A percentile compares a stretch with the other conserved stretches of the same genome.
These are phyloP conservation scores for Agelastica alni DNA, from an alignment of 2,888 invertebrate species.

Conservation along the genomic window DNA sequence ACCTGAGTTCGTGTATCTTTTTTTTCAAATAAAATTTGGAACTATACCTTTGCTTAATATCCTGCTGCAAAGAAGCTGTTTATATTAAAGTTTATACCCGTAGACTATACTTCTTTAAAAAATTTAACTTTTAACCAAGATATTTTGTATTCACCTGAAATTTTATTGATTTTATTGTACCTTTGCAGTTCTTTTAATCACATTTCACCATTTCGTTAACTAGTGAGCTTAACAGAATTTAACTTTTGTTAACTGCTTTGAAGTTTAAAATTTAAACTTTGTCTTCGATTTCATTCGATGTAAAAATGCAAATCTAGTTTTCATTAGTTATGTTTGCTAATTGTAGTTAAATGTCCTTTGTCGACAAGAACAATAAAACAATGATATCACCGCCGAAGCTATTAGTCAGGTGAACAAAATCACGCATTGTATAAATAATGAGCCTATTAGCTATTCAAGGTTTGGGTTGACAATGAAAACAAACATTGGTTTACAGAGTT, in stretches of 20 bases:
- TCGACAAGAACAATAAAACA: conserved; percentile 12
- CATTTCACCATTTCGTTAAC: conserved; percentile 3
- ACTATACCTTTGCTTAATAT: too few species aligned
- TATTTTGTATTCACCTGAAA: background rate
- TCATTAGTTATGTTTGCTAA: conserved; percentile 14
- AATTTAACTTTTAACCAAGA: too few species aligned
- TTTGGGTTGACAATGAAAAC: too few species aligned
- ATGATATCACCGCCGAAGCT: conserved; percentile 11
- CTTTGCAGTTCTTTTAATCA: background rate
- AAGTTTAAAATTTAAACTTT: conserved; percentile 19
- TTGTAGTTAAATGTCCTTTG: conserved; percentile 15
- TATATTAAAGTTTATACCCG: too few species aligned
- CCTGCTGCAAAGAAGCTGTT: too few species aligned
- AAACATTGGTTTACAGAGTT: too few species aligned
- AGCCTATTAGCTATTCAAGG: conserved; percentile 11
- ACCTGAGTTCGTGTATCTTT: too few species aligned
- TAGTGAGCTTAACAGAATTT: background rate
- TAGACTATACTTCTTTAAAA: too few species aligned
- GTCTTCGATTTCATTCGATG: conserved; percentile 7
- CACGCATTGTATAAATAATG: conserved; percentile 8
- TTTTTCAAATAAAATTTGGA: too few species aligned
- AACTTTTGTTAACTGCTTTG: conserved; percentile 15
- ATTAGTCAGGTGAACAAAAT: conserved; percentile 16
- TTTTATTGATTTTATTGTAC: background rate
- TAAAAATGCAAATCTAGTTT: conserved; percentile 16